Conservation (phyloP, 2,797 vertebrate species). For the Poecilia velifera region DNA sequence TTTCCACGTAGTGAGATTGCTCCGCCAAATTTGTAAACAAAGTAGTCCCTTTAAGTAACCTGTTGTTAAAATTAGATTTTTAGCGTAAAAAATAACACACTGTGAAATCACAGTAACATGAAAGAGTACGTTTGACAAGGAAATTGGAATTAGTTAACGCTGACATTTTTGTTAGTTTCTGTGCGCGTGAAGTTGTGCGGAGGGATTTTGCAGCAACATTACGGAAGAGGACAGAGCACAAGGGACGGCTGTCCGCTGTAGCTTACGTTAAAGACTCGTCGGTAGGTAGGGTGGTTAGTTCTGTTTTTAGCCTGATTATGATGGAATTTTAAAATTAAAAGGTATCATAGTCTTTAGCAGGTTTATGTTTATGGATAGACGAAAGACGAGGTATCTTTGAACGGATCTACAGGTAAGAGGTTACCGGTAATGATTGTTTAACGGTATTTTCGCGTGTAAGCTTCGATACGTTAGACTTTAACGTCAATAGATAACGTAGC, state of each 20-base stretch:
- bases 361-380: slow-evolving; percentile 61
- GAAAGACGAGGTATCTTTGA: slow-evolving; percentile 35
- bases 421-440: neutral
- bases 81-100: rapidly evolving
- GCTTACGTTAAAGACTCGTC: slow-evolving; percentile 38
- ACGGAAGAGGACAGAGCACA: neutral
- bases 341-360: neutral
- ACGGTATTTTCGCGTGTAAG: neutral
- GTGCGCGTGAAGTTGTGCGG: slow-evolving; percentile 33
- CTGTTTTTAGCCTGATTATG: slow-evolving; percentile 21
- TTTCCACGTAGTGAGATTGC: slow-evolving; percentile 13
- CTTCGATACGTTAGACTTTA: neutral
- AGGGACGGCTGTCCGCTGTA: neutral
- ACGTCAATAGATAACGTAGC: neutral
- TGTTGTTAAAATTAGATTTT: rapidly evolving
- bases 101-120: neutral
- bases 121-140: rapidly evolving
- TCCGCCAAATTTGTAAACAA: slow-evolving; percentile 76
- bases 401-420: slow-evolving; percentile 56
- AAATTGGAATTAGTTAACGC: rapidly evolving
- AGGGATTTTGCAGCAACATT: slow-evolving; percentile 41
- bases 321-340: slow-evolving; percentile 13
- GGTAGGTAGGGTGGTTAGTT: neutral
- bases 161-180: rapidly evolving
- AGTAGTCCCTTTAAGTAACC: slow-evolving; percentile 65